phyloP scores from a whole-genome alignment of 1,140 invertebrate species.

The Drosophila nigromelanica region DNA sequence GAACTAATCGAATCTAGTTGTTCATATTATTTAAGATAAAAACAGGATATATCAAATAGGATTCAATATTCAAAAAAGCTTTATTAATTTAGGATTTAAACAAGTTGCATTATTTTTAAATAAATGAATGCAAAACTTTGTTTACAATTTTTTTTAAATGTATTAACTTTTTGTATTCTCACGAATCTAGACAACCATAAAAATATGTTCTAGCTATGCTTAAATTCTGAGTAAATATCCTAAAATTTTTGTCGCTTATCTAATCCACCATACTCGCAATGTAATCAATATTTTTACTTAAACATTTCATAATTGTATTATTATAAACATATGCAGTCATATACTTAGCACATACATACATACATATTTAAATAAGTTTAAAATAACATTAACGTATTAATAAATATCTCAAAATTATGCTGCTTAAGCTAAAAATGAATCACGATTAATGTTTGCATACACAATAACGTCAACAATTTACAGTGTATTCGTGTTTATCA shows the following conservation, averaged over 20 bases:
- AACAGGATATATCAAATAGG: too few species aligned
- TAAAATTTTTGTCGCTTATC: neutral
- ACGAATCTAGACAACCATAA: too few species aligned
- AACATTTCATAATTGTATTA: constrained; percentile 23
- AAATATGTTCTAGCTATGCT: neutral
- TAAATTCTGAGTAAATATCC: neutral
- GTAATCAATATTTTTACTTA: constrained; percentile 41
- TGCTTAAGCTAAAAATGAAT: constrained; percentile 59
- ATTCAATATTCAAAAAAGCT: too few species aligned
- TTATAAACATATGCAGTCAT: constrained; percentile 13
- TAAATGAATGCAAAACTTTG: neutral
- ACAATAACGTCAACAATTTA: constrained; percentile 64
- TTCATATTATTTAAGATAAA: too few species aligned
- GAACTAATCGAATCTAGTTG: too few species aligned
- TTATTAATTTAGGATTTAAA: neutral
- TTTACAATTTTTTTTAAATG: too few species aligned
- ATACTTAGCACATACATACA: constrained; percentile 71
- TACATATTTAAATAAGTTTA: constrained; percentile 37
- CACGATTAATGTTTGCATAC: constrained; percentile 41
- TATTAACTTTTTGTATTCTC: too few species aligned
- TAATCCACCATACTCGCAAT: neutral
- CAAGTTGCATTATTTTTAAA: neutral
- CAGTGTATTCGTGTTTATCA: constrained; percentile 38
- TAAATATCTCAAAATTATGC: constrained; percentile 44
- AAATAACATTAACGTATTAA: constrained; percentile 47